phyloP scores from a whole-genome alignment of 2,888 invertebrate species.

The Drosophila robusta region DNA sequence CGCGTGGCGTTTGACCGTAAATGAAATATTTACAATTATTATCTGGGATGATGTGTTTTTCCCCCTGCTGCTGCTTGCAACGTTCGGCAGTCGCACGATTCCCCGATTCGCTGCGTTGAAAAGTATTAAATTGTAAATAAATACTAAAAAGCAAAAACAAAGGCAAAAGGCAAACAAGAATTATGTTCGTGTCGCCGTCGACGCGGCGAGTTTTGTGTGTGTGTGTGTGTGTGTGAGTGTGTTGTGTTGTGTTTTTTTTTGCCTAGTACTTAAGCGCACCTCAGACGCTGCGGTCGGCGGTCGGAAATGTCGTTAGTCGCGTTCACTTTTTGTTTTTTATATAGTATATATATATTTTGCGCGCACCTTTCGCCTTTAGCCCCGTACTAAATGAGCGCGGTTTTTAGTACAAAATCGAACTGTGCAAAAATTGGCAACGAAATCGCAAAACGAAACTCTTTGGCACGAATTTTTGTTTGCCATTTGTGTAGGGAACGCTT shows the following conservation, averaged over 20 bases:
- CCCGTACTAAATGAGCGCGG: conserved; percentile 47
- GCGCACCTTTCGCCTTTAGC: conserved; percentile 44
- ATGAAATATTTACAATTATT: conserved; percentile 33
- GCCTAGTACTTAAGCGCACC: conserved; percentile 70
- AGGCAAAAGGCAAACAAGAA: conserved; percentile 50
- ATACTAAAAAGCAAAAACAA: conserved; percentile 44
- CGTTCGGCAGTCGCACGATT: conserved; percentile 43
- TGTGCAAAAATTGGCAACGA: conserved; percentile 49
- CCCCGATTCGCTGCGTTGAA: conserved; percentile 55
- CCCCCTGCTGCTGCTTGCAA: conserved; percentile 9
- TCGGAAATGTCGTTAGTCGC: conserved; percentile 50
- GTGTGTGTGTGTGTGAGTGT: conserved; percentile 14
- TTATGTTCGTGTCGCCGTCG: conserved; percentile 63
- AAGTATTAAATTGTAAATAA: conserved; percentile 72
- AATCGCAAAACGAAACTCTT: conserved; percentile 26
- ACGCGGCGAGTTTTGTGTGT: conserved; percentile 5
- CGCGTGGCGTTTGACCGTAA: conserved; percentile 19
- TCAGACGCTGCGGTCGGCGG: conserved; percentile 67
- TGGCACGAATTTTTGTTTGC: not conserved
- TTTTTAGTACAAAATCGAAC: conserved; percentile 52
- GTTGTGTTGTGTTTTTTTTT: conserved; percentile 28
- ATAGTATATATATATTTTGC: conserved; percentile 6
- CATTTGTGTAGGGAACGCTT: conserved; percentile 30
- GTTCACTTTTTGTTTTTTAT: conserved; percentile 29
- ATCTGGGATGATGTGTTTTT: conserved; percentile 18